Conservation (phyloP, 2,113 vertebrate species). For the Sorex araneus region DNA sequence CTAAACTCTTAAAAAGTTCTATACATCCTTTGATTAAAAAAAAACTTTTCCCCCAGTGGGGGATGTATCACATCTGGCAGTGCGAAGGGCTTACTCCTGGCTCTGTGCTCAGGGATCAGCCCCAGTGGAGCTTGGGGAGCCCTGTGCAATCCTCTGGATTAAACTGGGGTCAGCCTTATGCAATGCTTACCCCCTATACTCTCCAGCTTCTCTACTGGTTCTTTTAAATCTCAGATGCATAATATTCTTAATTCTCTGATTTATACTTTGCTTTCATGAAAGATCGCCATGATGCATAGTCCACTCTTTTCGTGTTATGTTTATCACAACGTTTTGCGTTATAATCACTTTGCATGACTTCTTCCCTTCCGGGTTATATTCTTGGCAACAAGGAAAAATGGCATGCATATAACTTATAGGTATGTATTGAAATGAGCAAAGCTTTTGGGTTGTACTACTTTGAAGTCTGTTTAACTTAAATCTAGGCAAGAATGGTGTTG, state of each 20-base stretch:
- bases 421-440: background rate
- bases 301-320: background rate
- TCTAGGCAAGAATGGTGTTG: constrained; percentile 44
- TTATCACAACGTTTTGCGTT: background rate
- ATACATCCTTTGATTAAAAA: too few species aligned
- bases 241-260: background rate
- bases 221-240: background rate
- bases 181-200: too few species aligned
- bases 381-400: background rate
- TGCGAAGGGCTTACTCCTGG: too few species aligned
- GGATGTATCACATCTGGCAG: too few species aligned
- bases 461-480: constrained; percentile 36
- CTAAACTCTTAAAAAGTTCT: too few species aligned
- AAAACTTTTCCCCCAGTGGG: too few species aligned
- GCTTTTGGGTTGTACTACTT: background rate
- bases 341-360: background rate
- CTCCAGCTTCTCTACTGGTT: background rate
- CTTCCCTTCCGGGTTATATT: background rate
- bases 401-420: background rate
- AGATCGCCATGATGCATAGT: background rate
- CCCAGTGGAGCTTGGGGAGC: too few species aligned
- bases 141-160: too few species aligned
- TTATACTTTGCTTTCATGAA: background rate
- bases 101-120: too few species aligned
- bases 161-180: too few species aligned